phyloP scores from a whole-genome alignment of 2,888 invertebrate species.

The Nowickia ferox region DNA sequence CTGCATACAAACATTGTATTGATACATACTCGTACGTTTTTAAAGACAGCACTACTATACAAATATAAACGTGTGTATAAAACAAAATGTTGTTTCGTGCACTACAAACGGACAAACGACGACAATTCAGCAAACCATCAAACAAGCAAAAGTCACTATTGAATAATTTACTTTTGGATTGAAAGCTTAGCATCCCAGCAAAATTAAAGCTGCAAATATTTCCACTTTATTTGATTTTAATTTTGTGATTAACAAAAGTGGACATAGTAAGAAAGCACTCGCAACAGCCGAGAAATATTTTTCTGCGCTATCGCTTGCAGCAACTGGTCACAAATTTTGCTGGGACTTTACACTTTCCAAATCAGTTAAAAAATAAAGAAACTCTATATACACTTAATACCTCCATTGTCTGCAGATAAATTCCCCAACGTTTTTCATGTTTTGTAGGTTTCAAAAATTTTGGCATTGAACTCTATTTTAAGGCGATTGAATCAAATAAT shows the following conservation, averaged over 20 bases:
- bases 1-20: no score
- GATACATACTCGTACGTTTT: no score
- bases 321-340: slow-evolving; percentile 16
- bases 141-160: background rate
- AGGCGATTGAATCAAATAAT: slow-evolving; percentile 47
- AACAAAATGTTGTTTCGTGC: background rate
- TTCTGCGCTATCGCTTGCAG: background rate
- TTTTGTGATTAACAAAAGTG: no score
- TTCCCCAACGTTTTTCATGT: slow-evolving; percentile 80
- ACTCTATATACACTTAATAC: slow-evolving; percentile 75
- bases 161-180: background rate
- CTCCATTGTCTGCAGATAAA: slow-evolving; percentile 77
- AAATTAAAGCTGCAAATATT: background rate
- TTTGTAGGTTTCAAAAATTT: slow-evolving; percentile 77
- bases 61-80: background rate
- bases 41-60: background rate
- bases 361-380: slow-evolving; percentile 7
- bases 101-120: slow-evolving; percentile 15
- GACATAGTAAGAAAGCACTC: no score
- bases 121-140: slow-evolving; percentile 32
- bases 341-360: slow-evolving; percentile 23
- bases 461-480: slow-evolving; percentile 80
- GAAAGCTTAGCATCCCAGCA: slow-evolving; percentile 20
- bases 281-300: background rate
- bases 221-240: background rate